Evolutionary conservation across 2,797 vertebrate genomes (phyloP).

Genomic region (Sarcoramphus papa): DNA sequence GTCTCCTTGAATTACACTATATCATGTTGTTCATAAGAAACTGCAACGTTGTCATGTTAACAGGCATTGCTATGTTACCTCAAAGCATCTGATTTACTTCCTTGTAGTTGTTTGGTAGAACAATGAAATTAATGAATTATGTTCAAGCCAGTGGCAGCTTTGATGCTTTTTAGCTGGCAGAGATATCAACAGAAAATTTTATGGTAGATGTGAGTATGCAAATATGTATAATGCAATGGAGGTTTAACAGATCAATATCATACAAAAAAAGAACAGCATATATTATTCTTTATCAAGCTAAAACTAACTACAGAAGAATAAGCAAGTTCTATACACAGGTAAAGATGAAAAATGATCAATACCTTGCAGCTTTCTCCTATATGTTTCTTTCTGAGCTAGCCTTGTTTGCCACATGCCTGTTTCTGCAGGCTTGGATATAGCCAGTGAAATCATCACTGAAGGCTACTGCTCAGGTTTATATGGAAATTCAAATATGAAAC

Average conservation of each 20-base stretch:
- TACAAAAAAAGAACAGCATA: not conserved
- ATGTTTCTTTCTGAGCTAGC: not conserved
- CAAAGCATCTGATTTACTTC: conserved; percentile 31
- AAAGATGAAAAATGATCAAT: not conserved
- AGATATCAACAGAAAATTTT: conserved; percentile 1
- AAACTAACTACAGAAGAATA: not conserved
- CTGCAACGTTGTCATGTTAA: not conserved
- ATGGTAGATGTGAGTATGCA: not conserved
- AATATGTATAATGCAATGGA: not conserved
- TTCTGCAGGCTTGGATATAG: not conserved
- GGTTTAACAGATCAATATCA: not conserved
- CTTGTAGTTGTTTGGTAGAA: not conserved
- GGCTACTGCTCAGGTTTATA: not conserved
- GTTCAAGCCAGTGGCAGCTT: not conserved
- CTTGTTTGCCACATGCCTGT: not conserved
- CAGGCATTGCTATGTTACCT: not conserved
- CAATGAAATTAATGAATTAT: conserved; percentile 27
- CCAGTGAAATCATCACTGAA: not conserved
- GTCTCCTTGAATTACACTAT: conserved; percentile 33
- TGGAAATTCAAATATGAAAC: not conserved
- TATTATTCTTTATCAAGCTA: not conserved
- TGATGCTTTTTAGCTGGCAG: not conserved
- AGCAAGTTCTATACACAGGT: not conserved
- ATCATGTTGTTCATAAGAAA: conserved; percentile 12
- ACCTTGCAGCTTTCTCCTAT: not conserved